A percentile compares a stretch with the other conserved stretches of the same genome.
phyloP scores from a whole-genome alignment of 2,113 vertebrate species.

The Mesitornis unicolor region DNA sequence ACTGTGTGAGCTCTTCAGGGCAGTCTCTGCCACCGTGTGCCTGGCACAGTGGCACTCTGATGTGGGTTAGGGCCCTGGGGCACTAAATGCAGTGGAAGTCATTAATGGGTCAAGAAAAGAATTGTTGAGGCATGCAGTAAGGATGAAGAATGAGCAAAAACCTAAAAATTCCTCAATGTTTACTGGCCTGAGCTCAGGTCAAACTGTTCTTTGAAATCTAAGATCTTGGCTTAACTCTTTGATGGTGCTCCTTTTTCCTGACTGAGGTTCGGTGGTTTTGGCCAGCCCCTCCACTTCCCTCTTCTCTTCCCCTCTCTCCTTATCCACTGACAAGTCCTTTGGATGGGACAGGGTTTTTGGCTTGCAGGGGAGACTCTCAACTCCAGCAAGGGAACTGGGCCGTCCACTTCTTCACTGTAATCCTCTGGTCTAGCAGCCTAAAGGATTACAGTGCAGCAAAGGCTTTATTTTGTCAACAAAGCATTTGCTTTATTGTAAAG shows the following conservation, averaged over 20 bases:
- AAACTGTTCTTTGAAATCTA: not conserved
- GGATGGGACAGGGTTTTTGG: not conserved
- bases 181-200: not conserved
- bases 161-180: not conserved
- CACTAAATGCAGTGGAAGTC: not conserved
- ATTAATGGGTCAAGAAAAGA: constrained; percentile 20
- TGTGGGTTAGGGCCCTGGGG: constrained; percentile 19
- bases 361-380: not conserved
- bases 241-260: not conserved
- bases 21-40: not conserved
- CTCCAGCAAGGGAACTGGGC: not conserved
- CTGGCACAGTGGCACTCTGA: not conserved
- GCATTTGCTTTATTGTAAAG: not conserved
- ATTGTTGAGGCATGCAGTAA: not conserved
- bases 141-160: not conserved
- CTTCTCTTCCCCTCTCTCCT: not conserved
- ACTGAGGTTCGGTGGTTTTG: not conserved
- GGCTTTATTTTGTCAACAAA: not conserved
- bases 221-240: not conserved
- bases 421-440: not conserved
- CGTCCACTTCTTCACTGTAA: not conserved
- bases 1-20: not conserved
- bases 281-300: not conserved
- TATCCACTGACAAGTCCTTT: not conserved
- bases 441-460: not conserved